Conservation (phyloP, 2,797 vertebrate genomes). For the Amphiprion clarkii region DNA sequence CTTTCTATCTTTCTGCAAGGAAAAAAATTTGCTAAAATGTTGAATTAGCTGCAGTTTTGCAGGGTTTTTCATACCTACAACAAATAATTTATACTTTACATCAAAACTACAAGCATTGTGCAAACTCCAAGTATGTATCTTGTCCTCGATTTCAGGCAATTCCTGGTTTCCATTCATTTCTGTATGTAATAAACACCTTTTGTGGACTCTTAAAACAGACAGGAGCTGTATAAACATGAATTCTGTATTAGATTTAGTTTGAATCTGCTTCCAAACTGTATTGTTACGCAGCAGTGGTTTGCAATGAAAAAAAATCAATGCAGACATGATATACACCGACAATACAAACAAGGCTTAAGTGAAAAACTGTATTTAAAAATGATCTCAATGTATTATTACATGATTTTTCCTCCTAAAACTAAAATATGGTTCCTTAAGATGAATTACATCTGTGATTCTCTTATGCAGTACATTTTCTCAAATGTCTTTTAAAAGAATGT, state of each 20-base stretch:
- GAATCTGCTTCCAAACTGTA: no score
- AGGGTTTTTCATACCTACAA: not conserved
- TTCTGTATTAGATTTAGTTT: no score
- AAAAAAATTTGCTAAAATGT: not conserved
- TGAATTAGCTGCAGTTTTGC: not conserved
- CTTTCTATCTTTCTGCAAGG: not conserved
- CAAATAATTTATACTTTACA: not conserved
- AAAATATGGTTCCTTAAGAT: not conserved
- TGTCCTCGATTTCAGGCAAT: not conserved
- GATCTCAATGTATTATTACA: not conserved
- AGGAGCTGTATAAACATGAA: no score
- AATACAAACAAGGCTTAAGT: no score
- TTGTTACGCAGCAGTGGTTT: no score
- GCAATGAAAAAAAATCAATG: not conserved
- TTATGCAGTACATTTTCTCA: constrained; percentile 13
- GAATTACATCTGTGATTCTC: constrained; percentile 9
- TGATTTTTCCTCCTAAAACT: not conserved
- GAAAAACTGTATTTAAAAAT: not conserved
- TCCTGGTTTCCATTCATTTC: not conserved
- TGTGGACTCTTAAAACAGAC: not conserved
- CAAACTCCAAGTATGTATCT: not conserved
- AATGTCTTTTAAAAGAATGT: constrained; percentile 26
- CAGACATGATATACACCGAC: not conserved
- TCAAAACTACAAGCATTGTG: not conserved
- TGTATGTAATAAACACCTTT: not conserved